These are phyloP conservation scores for Oscheius sp. DNA, from an alignment of 2,888 invertebrate genomes.

Conservation along the genomic window DNA sequence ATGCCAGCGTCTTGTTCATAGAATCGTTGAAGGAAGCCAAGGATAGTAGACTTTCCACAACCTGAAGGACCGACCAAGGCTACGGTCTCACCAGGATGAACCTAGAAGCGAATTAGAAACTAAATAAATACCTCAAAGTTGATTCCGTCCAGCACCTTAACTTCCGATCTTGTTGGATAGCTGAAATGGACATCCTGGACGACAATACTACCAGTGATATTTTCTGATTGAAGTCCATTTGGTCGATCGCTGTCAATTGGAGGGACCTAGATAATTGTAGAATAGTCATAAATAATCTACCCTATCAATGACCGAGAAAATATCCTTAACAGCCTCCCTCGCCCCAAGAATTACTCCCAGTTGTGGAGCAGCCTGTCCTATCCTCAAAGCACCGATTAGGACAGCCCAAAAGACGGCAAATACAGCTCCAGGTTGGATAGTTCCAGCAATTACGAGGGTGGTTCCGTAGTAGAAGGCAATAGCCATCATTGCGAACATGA, in stretches of 20 bases:
- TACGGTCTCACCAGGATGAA: constrained; percentile 56
- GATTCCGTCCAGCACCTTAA: constrained; percentile 62
- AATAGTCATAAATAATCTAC: constrained; percentile 52
- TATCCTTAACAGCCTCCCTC: constrained; percentile 79
- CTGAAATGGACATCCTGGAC: constrained; percentile 72
- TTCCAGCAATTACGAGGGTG: constrained; percentile 47
- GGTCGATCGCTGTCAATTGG: constrained; percentile 66
- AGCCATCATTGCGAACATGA: constrained; percentile 71
- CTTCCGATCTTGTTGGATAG: constrained; percentile 72
- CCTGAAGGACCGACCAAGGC: constrained; percentile 65
- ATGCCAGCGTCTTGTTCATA: constrained; percentile 55
- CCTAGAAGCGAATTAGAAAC: constrained; percentile 1
- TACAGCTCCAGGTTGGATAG: constrained; percentile 55
- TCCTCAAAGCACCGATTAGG: constrained; percentile 71
- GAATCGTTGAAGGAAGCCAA: constrained; percentile 58
- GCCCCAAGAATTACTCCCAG: constrained; percentile 83
- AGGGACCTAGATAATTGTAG: neutral
- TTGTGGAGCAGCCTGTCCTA: constrained; percentile 85
- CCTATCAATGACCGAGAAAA: constrained; percentile 73
- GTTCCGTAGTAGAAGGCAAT: constrained; percentile 67
- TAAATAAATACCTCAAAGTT: constrained; percentile 40
- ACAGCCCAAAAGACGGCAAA: constrained; percentile 65
- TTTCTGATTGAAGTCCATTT: constrained; percentile 71
- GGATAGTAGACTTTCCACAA: constrained; percentile 63
- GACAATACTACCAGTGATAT: constrained; percentile 72